Percentiles rank a stretch among this genome's conserved stretches.
These are phyloP conservation scores for Phyllotis vaccarum DNA, from an alignment of 2,797 vertebrate species.

Conservation along the genomic window DNA sequence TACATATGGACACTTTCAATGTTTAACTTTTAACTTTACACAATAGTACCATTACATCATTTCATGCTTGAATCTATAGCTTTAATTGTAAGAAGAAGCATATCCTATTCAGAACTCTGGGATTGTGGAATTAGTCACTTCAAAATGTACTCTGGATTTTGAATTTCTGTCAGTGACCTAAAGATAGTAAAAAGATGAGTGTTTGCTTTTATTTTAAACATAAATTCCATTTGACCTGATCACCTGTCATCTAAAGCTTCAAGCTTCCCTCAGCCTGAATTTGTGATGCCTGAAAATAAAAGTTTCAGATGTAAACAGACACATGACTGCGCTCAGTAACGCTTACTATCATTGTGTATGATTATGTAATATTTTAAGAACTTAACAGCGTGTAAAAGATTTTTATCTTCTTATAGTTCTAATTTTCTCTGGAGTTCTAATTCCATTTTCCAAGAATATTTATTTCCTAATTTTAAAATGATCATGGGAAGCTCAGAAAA, in stretches of 20 bases:
- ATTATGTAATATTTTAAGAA: conserved; percentile 68
- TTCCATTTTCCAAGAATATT: conserved; percentile 68
- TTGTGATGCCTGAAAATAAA: conserved; percentile 52
- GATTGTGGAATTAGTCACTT: conserved; percentile 51
- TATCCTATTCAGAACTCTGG: conserved; percentile 50
- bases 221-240: conserved; percentile 71
- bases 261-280: conserved; percentile 53
- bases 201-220: conserved; percentile 74
- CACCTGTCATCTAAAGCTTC: conserved; percentile 52
- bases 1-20: background rate
- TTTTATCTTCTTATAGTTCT: conserved; percentile 70
- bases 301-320: conserved; percentile 15
- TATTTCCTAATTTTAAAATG: conserved; percentile 62
- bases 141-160: conserved; percentile 51
- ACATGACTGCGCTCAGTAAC: background rate
- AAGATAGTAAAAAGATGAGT: conserved; percentile 67
- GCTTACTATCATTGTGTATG: conserved; percentile 5
- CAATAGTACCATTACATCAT: conserved; percentile 30
- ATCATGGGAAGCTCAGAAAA: conserved; percentile 50
- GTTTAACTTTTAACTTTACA: conserved; percentile 44
- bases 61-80: conserved; percentile 4
- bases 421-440: conserved; percentile 68
- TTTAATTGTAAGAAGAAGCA: conserved; percentile 51
- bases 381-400: conserved; percentile 53
- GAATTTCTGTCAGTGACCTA: conserved; percentile 68